These are phyloP conservation scores for Napeogenes sylphis DNA, from an alignment of 2,888 invertebrate genomes.

Conservation along the genomic window DNA sequence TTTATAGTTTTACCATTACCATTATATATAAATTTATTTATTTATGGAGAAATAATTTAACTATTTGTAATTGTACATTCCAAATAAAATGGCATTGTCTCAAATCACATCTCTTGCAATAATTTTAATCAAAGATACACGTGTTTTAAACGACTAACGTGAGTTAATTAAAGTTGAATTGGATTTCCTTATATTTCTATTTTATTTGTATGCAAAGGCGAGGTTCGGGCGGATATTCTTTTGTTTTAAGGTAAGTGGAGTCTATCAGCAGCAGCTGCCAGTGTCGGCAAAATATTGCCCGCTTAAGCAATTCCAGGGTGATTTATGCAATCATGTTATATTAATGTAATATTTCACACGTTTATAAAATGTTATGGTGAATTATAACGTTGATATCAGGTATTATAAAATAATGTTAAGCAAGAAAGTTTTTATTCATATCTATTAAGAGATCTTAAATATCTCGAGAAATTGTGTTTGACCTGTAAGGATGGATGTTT, in stretches of 20 bases:
- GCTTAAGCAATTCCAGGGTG: conserved; percentile 7
- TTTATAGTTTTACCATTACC: neutral
- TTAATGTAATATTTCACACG: neutral
- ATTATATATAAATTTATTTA: too few relatives aligned
- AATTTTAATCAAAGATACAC: too few relatives aligned
- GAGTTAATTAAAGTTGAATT: neutral
- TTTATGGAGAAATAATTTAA: neutral
- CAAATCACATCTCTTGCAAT: neutral
- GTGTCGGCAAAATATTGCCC: conserved; percentile 5
- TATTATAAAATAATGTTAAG: too few relatives aligned
- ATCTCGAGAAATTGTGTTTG: too few relatives aligned
- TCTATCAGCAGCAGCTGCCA: conserved; percentile 5
- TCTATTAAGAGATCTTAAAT: too few relatives aligned
- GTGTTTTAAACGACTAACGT: too few relatives aligned
- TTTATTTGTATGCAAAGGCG: conserved; percentile 3
- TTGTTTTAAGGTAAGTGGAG: conserved; percentile 5
- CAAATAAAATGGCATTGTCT: neutral
- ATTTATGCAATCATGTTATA: conserved; percentile 4
- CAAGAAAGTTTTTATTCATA: too few relatives aligned
- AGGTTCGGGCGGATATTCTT: neutral
- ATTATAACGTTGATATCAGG: too few relatives aligned
- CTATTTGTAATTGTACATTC: neutral
- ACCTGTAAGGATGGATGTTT: too few relatives aligned
- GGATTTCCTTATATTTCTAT: neutral
- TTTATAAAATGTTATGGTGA: neutral